phyloP scores from a whole-genome alignment of 2,797 vertebrate genomes.

The Phrynocephalus forsythii region DNA sequence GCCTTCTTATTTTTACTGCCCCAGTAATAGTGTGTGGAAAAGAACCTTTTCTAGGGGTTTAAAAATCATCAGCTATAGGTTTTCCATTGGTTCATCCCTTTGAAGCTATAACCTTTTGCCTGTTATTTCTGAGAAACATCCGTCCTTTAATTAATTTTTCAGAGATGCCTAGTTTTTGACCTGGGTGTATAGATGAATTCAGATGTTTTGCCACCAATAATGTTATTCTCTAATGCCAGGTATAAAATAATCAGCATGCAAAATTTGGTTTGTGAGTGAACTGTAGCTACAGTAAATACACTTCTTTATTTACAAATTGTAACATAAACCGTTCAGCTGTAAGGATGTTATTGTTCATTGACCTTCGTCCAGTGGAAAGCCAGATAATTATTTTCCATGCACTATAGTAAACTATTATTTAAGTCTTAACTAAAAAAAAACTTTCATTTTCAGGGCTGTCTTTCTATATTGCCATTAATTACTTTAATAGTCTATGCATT shows the following conservation, averaged over 20 bases:
- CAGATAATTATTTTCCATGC: no score
- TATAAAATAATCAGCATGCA: background rate
- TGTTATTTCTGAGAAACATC: background rate
- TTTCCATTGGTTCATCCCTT: background rate
- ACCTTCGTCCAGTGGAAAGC: no score
- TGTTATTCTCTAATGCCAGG: background rate
- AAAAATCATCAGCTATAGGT: conserved; percentile 9
- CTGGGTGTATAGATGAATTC: background rate
- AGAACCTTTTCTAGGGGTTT: background rate
- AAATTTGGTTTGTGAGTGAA: background rate
- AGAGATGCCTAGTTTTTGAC: background rate
- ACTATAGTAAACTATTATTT: no score
- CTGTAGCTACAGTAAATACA: no score
- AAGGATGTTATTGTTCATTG: no score
- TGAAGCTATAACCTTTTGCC: conserved; percentile 9
- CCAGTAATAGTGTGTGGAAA: conserved; percentile 19
- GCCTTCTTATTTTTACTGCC: background rate
- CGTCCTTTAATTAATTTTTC: conserved; percentile 16
- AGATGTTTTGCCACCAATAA: background rate
- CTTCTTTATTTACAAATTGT: no score
- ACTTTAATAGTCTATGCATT: background rate
- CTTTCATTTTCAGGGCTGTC: no score
- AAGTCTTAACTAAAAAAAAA: no score
- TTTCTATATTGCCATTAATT: no score
- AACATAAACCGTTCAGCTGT: background rate